Evolutionary conservation across 2,113 vertebrate species (phyloP).

Genomic region (Tachycineta bicolor): DNA sequence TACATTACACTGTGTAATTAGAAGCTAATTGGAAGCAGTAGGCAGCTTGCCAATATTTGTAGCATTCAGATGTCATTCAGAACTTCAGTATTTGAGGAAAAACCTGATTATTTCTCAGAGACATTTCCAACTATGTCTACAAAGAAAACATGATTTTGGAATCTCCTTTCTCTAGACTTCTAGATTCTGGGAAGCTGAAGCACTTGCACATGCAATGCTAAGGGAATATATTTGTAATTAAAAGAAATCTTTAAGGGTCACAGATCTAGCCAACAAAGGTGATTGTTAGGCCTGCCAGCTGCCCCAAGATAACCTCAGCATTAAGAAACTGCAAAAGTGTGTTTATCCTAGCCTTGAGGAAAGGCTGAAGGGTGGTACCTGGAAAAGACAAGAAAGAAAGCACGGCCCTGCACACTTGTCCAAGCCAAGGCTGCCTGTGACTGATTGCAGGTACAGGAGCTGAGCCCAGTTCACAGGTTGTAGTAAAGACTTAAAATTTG

Average conservation of each 20-base stretch:
- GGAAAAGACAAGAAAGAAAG: background rate
- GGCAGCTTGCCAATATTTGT: background rate
- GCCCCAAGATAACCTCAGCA: background rate
- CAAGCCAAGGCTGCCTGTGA: background rate
- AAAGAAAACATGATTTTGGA: background rate
- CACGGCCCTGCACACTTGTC: no score
- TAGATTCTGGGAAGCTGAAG: background rate
- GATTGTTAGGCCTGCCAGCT: background rate
- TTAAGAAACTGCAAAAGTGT: background rate
- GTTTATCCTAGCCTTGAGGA: background rate
- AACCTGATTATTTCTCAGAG: background rate
- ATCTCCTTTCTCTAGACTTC: background rate
- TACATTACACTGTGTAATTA: constrained; percentile 7
- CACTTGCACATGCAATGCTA: background rate
- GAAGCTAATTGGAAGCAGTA: constrained; percentile 7
- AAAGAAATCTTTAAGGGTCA: background rate
- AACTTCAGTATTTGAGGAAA: background rate
- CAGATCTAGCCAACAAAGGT: background rate
- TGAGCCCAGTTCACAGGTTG: background rate
- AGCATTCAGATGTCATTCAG: background rate
- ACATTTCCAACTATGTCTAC: background rate
- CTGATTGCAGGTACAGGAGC: background rate
- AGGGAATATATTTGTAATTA: background rate
- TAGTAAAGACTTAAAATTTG: background rate
- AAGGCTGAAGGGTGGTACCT: background rate